Evolutionary conservation across 2,888 invertebrate species (phyloP), one percentile per base, ranked within the genome.

Genomic region (Halictus quadricinctus): DNA sequence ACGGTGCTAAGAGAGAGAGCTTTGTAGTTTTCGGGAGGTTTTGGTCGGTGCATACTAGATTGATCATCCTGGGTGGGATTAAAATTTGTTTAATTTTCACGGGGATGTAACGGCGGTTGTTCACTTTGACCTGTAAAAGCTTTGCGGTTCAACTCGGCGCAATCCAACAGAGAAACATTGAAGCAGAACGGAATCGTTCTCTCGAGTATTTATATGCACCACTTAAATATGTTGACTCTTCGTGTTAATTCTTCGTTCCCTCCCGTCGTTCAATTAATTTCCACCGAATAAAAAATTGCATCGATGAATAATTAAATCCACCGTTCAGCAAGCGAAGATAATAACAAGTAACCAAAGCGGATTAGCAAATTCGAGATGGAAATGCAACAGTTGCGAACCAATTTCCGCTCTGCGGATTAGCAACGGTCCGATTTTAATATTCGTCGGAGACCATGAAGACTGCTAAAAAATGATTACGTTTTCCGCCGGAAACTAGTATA

Each of bases 391-490:
- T 46, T 29, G 43, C 69, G 80, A 70, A 80, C 46, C 60, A 80
- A 69, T 74, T 36, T 54, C 72, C 18, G n/a, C n/a, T 1, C 64
- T 3, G 29, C 15, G 79, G 48, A 82, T 80, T 72, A 72, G 50
- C 41, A 46, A 72, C 15, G 50, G 75, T 74, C 46, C 70, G 60
- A 78, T 81, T 84, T 84, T 80, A 77, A 78, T 78, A 74, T 74
- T 75, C 77, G 41, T 54, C 18, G 21, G 29, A 36, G 46, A 72
- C 64, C 36, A 21, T 15, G 25, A 13, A 15, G 13, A 72, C 15
- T 25, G 15, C n/a, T 29, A 2, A 12, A 41, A 72, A 29, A 72
- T 48, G 13, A 25, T 15, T 46, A 15, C 25, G 46, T 48, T 69
- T 21, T 5, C 41, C 12, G 21, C 0, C 1, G 69, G 25, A 48